Evolutionary conservation across 2,888 invertebrate species (phyloP), one percentile per base, ranked within the genome.

Genomic region (Tetropium fuscum): DNA sequence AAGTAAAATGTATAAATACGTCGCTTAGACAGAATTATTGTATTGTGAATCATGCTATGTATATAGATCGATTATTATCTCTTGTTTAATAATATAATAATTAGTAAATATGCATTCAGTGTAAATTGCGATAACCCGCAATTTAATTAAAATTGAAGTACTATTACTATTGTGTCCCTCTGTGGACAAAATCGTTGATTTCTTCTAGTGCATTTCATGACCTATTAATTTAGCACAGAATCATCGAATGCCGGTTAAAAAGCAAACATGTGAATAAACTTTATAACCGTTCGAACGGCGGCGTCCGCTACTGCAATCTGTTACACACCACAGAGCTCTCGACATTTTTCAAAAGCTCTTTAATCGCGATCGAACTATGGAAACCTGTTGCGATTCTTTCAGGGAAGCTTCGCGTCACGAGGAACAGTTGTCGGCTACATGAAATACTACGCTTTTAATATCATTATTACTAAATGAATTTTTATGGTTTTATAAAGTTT

Each of bases 281-380:
- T 69, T 68, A 68, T 69, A 69, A 70, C 65, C 69, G 68, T 58
- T 25, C 20, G 22, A 34, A n/a, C n/a, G n/a, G n/a, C 56, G 13
- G 7, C 19, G 56, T 34, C 51, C 74, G 72, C 72, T 68, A 69
- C 69, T 64, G 74, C 79, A 79, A 78, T 79, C 79, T 79, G 79
- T 79, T 79, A 77, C 78, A 76, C 76, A 73, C 76, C 76, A 72
- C 77, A 72, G 71, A 75, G 72, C 75, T 75, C 72, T 73, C 74
- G 76, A 77, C 78, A 80, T 80, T 80, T 81, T 81, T 80, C 79
- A 79, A 79, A 80, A 78, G 78, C 79, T 75, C 79, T 80, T 79
- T 80, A 80, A 80, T 80, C 79, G 80, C 76, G 77, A 79, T 80
- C 79, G 80, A 80, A 80, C 79, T 77, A 78, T 78, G 72, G 79